A percentile compares a stretch with the other conserved stretches of the same genome.
phyloP scores from a whole-genome alignment of 2,113 vertebrate species.

The Pluvianellus socialis region DNA sequence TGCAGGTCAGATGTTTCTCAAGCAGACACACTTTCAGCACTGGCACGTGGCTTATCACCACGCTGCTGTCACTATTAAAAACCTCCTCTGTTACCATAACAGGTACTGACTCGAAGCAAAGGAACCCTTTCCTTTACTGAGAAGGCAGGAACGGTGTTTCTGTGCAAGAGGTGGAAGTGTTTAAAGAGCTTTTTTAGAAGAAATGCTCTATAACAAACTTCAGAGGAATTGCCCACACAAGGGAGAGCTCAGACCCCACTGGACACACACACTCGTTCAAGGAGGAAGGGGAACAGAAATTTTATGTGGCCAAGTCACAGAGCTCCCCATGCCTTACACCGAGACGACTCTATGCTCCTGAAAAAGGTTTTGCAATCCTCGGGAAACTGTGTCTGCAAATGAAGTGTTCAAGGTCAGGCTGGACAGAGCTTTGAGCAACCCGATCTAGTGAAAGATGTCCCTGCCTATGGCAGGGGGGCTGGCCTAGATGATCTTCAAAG shows the following conservation, averaged over 20 bases:
- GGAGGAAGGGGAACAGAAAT: background rate
- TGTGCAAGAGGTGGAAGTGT: background rate
- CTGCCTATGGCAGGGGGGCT: background rate
- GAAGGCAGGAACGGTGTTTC: background rate
- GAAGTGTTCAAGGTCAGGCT: background rate
- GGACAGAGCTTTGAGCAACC: background rate
- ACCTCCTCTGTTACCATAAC: background rate
- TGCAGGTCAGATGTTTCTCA: background rate
- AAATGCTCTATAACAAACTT: background rate
- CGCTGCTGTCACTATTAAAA: background rate
- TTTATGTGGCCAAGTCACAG: rapidly evolving
- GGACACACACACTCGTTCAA: rapidly evolving
- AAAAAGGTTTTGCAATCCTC: background rate
- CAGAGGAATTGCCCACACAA: background rate
- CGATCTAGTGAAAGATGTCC: background rate
- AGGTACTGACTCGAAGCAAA: background rate
- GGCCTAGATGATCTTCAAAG: background rate
- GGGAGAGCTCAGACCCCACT: background rate
- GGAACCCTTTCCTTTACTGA: background rate
- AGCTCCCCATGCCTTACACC: background rate
- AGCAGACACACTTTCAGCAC: background rate
- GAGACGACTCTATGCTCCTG: background rate
- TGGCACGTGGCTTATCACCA: background rate
- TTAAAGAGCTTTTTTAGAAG: background rate
- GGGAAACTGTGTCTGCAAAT: background rate